Base-by-base conservation (phyloP, 2,888 invertebrate genomes). In the Teleogryllus oceanicus region DNA sequence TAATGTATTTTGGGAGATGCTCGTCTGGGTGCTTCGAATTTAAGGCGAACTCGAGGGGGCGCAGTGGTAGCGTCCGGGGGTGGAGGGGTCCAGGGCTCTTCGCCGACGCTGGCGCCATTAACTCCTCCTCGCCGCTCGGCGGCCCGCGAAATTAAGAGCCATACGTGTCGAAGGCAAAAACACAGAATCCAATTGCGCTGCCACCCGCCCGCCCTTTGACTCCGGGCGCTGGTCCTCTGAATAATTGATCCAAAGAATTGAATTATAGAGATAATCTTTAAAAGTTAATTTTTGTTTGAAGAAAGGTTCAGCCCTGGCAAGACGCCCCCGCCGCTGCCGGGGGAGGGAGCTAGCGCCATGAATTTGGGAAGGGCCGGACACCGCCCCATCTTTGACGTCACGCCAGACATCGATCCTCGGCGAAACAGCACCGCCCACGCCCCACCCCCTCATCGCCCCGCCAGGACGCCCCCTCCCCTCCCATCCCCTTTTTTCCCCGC, bases 231-330 rank as follows among this genome's bases (percentile, higher is more conserved):
- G 13, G n/a, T 62, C n/a, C 62, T 62, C n/a, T 62, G 62, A 62
- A 62, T 62, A 62, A 62, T 62, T 62, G 62, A 62, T 62, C 62
- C 62, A 12, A 62, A 62, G 62, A 62, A 62, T 62, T 62, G 62
- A 62, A 62, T 62, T 62, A 62, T 62, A n/a, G 62, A 62, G 62
- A 62, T 62, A 62, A 62, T 62, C 16, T 62, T 62, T 62, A 13
- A 62, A 62, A 62, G 62, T 62, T 62, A 62, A 62, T 62, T 62
- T 62, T 62, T 62, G 62, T 62, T 62, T 62, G 62, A 62, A 62
- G 62, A 62, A 62, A 62, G 37, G 12, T 62, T 62, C n/a, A 62
- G 62, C 62, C n/a, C 62, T 62, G 0, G 13, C 62, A n/a, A 62
- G 62, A 62, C 62, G 62, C 1, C 62, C 8, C 13, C 13, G n/a